Base-by-base conservation (phyloP, 1,140 invertebrate genomes). In the Drosophila ogumai region DNA sequence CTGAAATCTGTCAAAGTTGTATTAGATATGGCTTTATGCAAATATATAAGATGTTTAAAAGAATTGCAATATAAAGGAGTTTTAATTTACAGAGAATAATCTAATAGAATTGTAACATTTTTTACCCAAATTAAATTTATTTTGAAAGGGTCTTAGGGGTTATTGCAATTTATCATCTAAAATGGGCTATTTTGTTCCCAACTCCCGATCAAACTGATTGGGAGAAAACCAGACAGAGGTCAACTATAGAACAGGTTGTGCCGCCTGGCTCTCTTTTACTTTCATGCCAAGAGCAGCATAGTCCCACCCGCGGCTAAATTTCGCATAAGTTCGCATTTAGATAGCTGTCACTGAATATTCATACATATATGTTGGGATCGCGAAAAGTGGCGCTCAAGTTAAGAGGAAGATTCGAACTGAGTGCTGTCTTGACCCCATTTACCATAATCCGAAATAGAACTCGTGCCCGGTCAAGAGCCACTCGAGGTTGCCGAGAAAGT, bases 371-470 rank as follows among this genome's bases (percentile, higher is more conserved):
- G 8, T 36, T 63, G 55, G 15, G 52, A 52, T 69, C 44, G 76
- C 84, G 40, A 77, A 77, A 74, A 74, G 67, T 50, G 52, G 28
- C 65, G 13, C 49, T 63, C 17, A 41, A 73, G 43, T 44, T 25
- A 68, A 72, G 57, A 59, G 43, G 13, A 68, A 43, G 61, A 66
- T 25, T 44, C 15, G 38, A 28, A 7, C 59, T 28, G 61, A 72
- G 64, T 50, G 82, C 43, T 57, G 74, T 61, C 69, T 88, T 90
- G 85, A 90, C 85, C 85, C 85, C 58, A 81, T 90, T 88, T 75
- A 38, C 13, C 34, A 55, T 55, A 6, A 41, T 66, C 69, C 49
- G 60, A 88, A 90, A 54, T 79, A 85, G 77, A 85, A 64, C 74
- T 52, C 44, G 66, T 90, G 85, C 15, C 77, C 73, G 79, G 79